Conservation (phyloP, 2,797 vertebrate genomes). For the Acipenser transmontanus region DNA sequence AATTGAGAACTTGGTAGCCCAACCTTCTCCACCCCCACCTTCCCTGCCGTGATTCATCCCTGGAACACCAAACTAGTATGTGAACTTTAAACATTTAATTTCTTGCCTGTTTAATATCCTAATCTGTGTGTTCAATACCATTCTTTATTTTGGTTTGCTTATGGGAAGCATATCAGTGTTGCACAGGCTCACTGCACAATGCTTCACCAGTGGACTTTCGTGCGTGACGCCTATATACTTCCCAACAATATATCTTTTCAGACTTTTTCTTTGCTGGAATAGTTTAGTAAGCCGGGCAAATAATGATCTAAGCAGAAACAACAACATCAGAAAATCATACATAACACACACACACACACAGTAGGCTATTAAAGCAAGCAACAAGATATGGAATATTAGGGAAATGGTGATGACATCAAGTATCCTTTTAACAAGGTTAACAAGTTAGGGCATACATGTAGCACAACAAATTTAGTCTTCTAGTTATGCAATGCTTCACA, state of each 20-base stretch:
- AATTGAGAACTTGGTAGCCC: not conserved
- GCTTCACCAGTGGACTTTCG: too few relatives aligned
- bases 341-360: not conserved
- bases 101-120: too few relatives aligned
- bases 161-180: slow-evolving; percentile 2
- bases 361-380: not conserved
- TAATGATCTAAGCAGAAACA: not conserved
- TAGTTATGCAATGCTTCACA: not conserved
- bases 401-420: too few relatives aligned
- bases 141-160: slow-evolving; percentile 7
- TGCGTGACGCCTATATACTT: too few relatives aligned
- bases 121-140: not conserved
- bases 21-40: not conserved
- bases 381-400: too few relatives aligned
- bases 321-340: not conserved
- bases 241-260: too few relatives aligned
- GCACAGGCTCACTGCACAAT: not conserved
- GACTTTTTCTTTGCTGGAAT: too few relatives aligned
- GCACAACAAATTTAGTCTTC: too few relatives aligned
- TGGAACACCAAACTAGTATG: not conserved
- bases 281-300: not conserved
- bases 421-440: too few relatives aligned
- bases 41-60: not conserved
- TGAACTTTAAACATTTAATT: too few relatives aligned
- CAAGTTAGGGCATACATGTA: too few relatives aligned